Percentiles rank a stretch among this genome's conserved stretches.
Evolutionary conservation across 2,113 vertebrate genomes (phyloP).

Genomic region (Orycteropus afer): DNA sequence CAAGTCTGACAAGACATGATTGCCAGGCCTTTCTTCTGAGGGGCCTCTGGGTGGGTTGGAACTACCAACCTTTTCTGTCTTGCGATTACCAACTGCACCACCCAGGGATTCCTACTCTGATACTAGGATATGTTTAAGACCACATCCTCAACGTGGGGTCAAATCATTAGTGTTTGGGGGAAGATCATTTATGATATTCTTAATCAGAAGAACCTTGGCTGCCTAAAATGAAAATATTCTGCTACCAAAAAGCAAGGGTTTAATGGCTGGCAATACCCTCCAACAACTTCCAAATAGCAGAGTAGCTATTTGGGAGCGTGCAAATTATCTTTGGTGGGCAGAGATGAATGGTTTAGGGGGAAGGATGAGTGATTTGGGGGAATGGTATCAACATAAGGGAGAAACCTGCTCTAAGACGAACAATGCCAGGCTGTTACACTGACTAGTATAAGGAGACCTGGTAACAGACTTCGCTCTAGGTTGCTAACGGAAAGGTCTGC

Average conservation of each 20-base stretch:
- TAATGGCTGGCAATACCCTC: background rate
- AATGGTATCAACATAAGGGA: background rate
- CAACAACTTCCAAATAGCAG: background rate
- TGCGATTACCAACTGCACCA: too few species aligned
- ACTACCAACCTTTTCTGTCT: too few species aligned
- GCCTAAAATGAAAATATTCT: background rate
- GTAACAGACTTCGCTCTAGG: too few species aligned
- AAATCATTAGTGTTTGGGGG: background rate
- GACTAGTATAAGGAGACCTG: background rate
- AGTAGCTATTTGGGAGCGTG: accelerated
- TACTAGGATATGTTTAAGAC: background rate
- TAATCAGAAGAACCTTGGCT: background rate
- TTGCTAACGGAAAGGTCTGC: background rate
- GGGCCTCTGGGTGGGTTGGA: too few species aligned
- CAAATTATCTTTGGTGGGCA: background rate
- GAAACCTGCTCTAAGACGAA: background rate
- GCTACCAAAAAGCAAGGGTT: background rate
- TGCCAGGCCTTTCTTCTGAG: too few species aligned
- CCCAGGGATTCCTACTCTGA: too few species aligned
- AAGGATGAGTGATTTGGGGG: background rate
- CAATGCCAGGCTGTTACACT: background rate
- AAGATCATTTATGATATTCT: background rate
- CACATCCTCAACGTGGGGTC: background rate
- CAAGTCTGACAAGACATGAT: too few species aligned
- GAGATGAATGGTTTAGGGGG: too few species aligned